Evolutionary conservation across 2,113 vertebrate species (phyloP).

Genomic region (Sebastes fasciatus): DNA sequence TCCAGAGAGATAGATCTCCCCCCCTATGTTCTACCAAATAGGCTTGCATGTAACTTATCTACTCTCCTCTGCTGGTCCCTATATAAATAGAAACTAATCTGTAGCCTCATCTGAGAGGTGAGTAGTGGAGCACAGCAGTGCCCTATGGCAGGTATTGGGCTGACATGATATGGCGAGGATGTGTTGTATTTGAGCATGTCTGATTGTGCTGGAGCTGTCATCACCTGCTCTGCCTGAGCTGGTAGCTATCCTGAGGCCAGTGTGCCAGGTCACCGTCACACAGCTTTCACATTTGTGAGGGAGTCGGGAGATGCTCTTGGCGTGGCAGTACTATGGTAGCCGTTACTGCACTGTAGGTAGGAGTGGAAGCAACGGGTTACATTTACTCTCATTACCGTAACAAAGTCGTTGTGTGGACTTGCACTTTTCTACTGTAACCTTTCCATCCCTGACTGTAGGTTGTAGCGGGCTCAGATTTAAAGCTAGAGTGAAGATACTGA

Average conservation of each 20-base stretch:
- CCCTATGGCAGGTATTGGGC: constrained; percentile 62
- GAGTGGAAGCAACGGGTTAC: not conserved
- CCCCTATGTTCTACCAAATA: not conserved
- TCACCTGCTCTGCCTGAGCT: constrained; percentile 64
- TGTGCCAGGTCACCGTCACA: constrained; percentile 67
- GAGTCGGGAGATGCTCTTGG: constrained; percentile 17
- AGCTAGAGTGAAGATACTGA: too few relatives aligned
- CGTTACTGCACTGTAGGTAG: not conserved
- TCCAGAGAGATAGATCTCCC: not conserved
- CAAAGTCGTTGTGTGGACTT: not conserved
- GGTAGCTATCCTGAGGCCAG: constrained; percentile 53
- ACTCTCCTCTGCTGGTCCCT: constrained; percentile 24
- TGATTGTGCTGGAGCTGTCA: constrained; percentile 60
- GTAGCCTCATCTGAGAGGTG: constrained; percentile 59
- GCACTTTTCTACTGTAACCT: not conserved
- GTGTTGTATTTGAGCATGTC: constrained; percentile 69
- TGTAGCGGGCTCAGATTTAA: too few relatives aligned
- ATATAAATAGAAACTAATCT: constrained; percentile 68
- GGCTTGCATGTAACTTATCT: constrained; percentile 25
- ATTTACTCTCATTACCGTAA: not conserved
- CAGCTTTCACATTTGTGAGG: constrained; percentile 41
- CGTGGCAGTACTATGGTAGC: not conserved
- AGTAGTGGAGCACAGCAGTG: constrained; percentile 48
- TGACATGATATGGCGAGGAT: constrained; percentile 64
- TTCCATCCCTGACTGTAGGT: not conserved